These are phyloP conservation scores for Goniozus legneri DNA, from an alignment of 1,140 invertebrate species.

Conservation along the genomic window DNA sequence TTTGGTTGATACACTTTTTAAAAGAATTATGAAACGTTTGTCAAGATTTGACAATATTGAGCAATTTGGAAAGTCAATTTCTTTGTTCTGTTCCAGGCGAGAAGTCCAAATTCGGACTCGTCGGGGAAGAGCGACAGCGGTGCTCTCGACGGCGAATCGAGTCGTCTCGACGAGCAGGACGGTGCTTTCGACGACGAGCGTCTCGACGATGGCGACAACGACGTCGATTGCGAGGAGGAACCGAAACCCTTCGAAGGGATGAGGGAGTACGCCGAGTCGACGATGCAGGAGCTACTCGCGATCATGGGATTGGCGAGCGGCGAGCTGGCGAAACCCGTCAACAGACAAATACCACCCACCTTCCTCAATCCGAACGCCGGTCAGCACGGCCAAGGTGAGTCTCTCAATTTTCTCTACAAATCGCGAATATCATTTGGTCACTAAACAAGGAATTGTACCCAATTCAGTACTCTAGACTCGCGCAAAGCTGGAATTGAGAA, in stretches of 20 bases:
- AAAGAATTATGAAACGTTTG: too few relatives aligned
- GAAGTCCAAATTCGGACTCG: conserved; percentile 49
- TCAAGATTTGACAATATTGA: too few relatives aligned
- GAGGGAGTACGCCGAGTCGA: conserved; percentile 62
- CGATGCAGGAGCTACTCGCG: conserved; percentile 63
- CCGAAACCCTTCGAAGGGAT: conserved; percentile 50
- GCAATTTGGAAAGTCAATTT: too few relatives aligned
- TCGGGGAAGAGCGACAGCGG: conserved; percentile 48
- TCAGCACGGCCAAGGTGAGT: conserved; percentile 39
- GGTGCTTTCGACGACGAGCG: conserved; percentile 40
- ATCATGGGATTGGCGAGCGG: conserved; percentile 58
- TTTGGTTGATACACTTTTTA: too few relatives aligned
- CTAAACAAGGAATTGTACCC: too few relatives aligned
- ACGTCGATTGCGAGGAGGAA: conserved; percentile 30
- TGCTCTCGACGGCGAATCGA: conserved; percentile 34
- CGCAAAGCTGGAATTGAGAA: too few relatives aligned
- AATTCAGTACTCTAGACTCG: too few relatives aligned
- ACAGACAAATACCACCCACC: conserved; percentile 47
- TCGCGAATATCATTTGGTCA: too few relatives aligned
- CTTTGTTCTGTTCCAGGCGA: too few relatives aligned
- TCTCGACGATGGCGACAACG: conserved; percentile 21
- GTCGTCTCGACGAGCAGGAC: conserved; percentile 39
- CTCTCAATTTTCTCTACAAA: conserved; percentile 14
- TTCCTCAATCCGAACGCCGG: conserved; percentile 44
- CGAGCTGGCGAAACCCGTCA: conserved; percentile 52